phyloP scores from a whole-genome alignment of 2,113 vertebrate species.

The Calypte anna region DNA sequence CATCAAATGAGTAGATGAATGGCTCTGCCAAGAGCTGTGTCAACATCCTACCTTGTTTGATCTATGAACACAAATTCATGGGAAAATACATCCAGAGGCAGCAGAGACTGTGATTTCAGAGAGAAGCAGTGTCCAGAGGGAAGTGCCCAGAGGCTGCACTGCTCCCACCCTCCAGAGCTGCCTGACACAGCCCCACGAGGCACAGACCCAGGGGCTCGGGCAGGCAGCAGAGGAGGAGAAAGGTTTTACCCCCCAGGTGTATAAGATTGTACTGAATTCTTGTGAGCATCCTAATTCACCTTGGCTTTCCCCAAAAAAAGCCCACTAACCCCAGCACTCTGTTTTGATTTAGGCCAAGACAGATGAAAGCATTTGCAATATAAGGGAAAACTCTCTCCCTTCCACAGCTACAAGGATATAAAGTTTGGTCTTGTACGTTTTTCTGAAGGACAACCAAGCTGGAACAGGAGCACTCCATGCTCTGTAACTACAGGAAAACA shows the following conservation, averaged over 20 bases:
- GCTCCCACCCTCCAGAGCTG: background rate
- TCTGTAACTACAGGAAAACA: background rate
- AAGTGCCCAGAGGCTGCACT: background rate
- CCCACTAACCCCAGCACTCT: background rate
- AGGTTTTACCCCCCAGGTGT: background rate
- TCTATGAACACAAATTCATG: background rate
- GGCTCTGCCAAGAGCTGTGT: constrained; percentile 39
- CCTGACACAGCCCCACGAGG: background rate
- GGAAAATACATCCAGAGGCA: background rate
- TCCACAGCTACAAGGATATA: background rate
- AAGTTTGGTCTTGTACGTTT: background rate
- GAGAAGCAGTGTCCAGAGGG: background rate
- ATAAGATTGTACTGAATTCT: background rate
- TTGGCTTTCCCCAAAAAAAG: background rate
- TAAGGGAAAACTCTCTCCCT: background rate
- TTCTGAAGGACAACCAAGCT: background rate
- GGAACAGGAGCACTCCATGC: background rate
- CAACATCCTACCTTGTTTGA: constrained; percentile 40
- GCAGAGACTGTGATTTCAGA: background rate
- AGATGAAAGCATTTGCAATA: background rate
- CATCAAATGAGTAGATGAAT: background rate
- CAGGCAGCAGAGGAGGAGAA: background rate
- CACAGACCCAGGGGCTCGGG: background rate
- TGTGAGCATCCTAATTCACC: background rate
- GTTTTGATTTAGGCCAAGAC: background rate